Evolutionary conservation across 2,888 invertebrate species (phyloP), one percentile per base, ranked within the genome.

Genomic region (Cetonia aurata): DNA sequence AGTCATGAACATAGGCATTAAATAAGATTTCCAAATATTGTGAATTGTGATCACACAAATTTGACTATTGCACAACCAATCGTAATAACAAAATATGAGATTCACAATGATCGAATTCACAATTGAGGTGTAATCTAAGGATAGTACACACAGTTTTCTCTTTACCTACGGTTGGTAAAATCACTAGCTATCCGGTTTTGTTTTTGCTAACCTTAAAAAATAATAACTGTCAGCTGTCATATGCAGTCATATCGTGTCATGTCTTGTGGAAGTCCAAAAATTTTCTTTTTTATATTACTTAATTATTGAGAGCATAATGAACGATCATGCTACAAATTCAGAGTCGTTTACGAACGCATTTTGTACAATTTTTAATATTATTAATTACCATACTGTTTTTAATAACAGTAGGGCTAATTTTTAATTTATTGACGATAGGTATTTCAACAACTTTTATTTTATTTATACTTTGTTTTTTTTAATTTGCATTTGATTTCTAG

Each of bases 341-440:
- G 69, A 70, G 70, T 62, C 55, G 60, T 60, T 65, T 70, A 31
- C 60, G 60, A 25, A 53, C 69, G 50, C 69, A 62, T 66, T 74
- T 75, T 67, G 69, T 67, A 44, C 71, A 77, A 67, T 77, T 77
- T 71, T 72, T 77, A 72, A 70, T 74, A 53, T 69, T 78, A 41
- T 69, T 77, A 69, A 73, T 78, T 46, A 72, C 73, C 72, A 70
- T 77, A 53, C 77, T 79, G 76, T 78, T 79, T 72, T 17, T 78
- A 60, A 50, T 76, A 19, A 79, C 76, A 60, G 72, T 78, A 56
- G 69, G 79, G 73, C 77, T 83, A 76, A 79, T 79, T 46, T 82
- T 82, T 74, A 80, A 78, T 69, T 77, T 82, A 71, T 79, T 84
- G 72, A 80, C 79, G 25, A 77, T 74, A 74, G 82, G 83, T 83